These are phyloP conservation scores for Drosophila arizonae DNA, from an alignment of 1,140 invertebrate species.

Conservation along the genomic window DNA sequence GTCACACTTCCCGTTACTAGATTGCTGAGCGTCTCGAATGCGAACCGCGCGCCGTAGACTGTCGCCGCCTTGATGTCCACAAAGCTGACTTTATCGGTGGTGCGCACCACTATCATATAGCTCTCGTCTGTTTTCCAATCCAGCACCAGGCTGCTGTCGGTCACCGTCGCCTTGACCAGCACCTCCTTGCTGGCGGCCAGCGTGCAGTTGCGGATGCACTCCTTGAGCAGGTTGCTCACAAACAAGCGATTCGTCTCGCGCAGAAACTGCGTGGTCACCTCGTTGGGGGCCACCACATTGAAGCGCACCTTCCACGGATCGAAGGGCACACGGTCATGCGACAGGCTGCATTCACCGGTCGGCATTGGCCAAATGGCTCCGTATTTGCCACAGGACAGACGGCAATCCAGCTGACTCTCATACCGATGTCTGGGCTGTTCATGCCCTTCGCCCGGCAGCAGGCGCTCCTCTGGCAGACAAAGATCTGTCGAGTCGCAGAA, in stretches of 20 bases:
- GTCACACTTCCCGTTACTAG: slow-evolving; percentile 84
- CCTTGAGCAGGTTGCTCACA: slow-evolving; percentile 84
- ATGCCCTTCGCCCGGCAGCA: not conserved
- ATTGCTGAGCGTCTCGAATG: slow-evolving; percentile 89
- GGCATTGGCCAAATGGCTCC: slow-evolving; percentile 89
- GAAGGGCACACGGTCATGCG: slow-evolving; percentile 83
- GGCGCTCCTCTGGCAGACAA: slow-evolving; percentile 44
- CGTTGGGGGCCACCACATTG: slow-evolving; percentile 83
- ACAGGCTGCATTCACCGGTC: slow-evolving; percentile 83
- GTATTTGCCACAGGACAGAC: slow-evolving; percentile 87
- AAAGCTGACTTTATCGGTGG: slow-evolving; percentile 84
- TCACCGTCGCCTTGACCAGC: slow-evolving; percentile 84
- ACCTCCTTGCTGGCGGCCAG: slow-evolving; percentile 83
- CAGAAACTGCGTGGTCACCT: slow-evolving; percentile 83
- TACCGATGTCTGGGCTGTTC: slow-evolving; percentile 53
- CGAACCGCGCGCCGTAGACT: slow-evolving; percentile 90
- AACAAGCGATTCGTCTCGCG: slow-evolving; percentile 84
- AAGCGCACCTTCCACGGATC: slow-evolving; percentile 85
- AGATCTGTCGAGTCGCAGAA: slow-evolving; percentile 57
- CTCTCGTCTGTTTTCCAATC: slow-evolving; percentile 87
- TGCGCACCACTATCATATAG: slow-evolving; percentile 85
- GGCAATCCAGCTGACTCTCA: slow-evolving; percentile 84
- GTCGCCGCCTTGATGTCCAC: slow-evolving; percentile 87
- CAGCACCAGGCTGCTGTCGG: slow-evolving; percentile 83
- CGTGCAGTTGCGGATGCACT: slow-evolving; percentile 85